phyloP scores from a whole-genome alignment of 2,113 vertebrate genomes.

The Dryoscopus gambensis region DNA sequence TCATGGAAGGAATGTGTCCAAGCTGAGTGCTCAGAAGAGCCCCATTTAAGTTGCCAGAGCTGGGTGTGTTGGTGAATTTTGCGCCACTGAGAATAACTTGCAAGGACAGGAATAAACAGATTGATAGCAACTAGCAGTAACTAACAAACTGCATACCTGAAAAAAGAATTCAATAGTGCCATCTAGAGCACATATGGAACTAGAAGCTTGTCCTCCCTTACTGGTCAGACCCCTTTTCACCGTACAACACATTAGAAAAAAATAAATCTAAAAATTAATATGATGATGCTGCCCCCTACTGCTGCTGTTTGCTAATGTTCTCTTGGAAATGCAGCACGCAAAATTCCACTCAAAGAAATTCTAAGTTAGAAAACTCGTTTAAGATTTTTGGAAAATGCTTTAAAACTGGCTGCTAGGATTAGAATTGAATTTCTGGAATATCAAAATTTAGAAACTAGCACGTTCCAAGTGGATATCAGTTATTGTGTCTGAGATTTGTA shows the following conservation, averaged over 20 bases:
- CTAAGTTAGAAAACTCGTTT: background rate
- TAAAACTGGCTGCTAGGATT: background rate
- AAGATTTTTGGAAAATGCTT: background rate
- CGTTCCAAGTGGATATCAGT: background rate
- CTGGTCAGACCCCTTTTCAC: background rate
- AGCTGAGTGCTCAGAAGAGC: background rate
- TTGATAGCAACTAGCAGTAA: background rate
- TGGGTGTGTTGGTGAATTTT: background rate
- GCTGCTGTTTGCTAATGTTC: background rate
- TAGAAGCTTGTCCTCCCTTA: background rate
- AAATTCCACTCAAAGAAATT: background rate
- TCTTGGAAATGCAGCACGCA: background rate
- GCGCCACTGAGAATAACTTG: background rate
- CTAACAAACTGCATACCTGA: background rate
- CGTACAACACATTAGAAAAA: background rate
- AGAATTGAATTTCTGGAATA: background rate
- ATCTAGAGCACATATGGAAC: slow-evolving; percentile 29
- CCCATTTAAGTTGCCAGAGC: background rate
- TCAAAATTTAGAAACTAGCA: background rate
- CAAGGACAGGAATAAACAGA: background rate
- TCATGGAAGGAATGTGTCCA: background rate
- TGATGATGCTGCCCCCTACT: background rate
- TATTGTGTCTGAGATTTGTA: background rate
- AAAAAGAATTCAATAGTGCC: slow-evolving; percentile 42
- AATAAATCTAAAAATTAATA: background rate